Evolutionary conservation across 2,113 vertebrate genomes (phyloP).

Genomic region (Apteryx owenii): DNA sequence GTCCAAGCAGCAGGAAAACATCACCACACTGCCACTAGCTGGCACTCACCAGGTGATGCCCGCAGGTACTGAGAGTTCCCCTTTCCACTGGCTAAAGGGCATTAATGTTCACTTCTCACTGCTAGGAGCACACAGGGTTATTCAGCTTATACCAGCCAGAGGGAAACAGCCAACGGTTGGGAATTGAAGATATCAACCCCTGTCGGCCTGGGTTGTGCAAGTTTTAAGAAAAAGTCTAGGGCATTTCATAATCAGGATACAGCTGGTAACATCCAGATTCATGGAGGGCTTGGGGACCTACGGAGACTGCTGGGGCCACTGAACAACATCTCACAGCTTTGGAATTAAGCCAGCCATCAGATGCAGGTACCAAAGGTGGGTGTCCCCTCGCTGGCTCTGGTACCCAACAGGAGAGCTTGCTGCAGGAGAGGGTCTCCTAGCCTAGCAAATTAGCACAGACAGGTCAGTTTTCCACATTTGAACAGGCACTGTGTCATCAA

Average conservation of each 20-base stretch:
- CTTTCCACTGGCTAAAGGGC: not conserved
- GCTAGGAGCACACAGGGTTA: not conserved
- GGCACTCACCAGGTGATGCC: not conserved
- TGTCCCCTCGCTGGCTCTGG: not conserved
- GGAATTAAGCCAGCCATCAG: not conserved
- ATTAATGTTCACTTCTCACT: accelerated
- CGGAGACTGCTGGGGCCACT: not conserved
- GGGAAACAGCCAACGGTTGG: not conserved
- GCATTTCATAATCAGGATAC: not conserved
- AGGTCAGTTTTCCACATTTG: not conserved
- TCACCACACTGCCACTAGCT: not conserved
- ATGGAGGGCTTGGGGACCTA: not conserved
- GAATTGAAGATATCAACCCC: not conserved
- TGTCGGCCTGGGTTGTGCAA: slow-evolving; percentile 21
- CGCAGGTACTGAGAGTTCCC: not conserved
- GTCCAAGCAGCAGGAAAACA: not conserved
- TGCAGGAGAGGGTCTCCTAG: not conserved
- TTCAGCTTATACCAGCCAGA: not conserved
- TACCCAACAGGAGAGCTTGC: not conserved
- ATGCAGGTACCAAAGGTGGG: not conserved
- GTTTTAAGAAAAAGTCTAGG: not conserved
- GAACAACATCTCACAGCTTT: slow-evolving; percentile 28
- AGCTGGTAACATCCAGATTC: not conserved
- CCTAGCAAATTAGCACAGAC: not conserved
- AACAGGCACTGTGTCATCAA: not conserved